Base-by-base conservation (phyloP, 1,140 invertebrate species). In the Telenomus remus region DNA sequence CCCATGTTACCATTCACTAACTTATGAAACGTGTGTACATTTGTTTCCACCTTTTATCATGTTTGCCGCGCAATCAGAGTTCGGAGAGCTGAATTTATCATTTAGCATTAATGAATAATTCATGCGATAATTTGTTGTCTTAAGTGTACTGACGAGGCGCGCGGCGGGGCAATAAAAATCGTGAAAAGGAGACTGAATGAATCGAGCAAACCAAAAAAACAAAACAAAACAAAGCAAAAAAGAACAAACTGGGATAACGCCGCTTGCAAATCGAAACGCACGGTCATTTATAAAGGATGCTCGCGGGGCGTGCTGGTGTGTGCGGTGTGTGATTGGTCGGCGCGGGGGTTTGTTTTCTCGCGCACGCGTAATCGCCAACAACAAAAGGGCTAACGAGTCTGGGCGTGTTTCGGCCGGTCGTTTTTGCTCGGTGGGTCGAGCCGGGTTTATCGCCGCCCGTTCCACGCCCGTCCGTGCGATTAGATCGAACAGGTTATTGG, bases 81-180 rank as follows among this genome's bases (percentile, higher is more conserved):
- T 47, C 19, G 44, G 54, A 44, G 56, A 68, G 39, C 44, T 74
- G 63, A 74, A 74, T 68, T 74, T 74, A 74, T 74, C 64, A 74
- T 74, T 74, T 74, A 68, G 63, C 27, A 44, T 74, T 74, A 68
- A 68, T 74, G 71, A 74, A 74, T 74, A 66, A 74, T 74, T 61
- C 63, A 74, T 74, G 27, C 50, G 56, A 74, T 74, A 74, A 74
- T 73, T 71, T 63, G 68, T 71, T 71, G 68, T 71, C 51, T 71
- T 71, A 71, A 71, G 44, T 71, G 43, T 50, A 46, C 57, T 44
- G 57, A 54, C 66, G 57, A 63, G 47, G 44, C 39, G 44, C 16
- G 16, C 4, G n/a, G 39, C 12, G 42, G 13, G 33, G 13, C 4
- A 49, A 50, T 39, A 61, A 70, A 61, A 69, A 56, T 34, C n/a